Evolutionary conservation across 2,113 vertebrate species (phyloP).

Genomic region (Hoplias malabaricus): DNA sequence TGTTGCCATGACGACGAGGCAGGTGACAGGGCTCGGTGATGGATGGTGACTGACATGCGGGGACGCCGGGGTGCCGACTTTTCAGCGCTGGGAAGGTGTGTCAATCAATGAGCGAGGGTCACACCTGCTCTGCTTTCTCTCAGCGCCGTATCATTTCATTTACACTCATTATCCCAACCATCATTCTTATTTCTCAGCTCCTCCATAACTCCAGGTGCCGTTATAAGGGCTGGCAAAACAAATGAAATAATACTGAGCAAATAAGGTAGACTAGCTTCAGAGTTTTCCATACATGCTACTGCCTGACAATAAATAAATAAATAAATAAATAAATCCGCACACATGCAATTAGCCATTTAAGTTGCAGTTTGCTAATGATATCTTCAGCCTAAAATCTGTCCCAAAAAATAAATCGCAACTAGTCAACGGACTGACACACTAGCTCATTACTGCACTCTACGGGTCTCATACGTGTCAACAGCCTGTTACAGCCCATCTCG

Average conservation of each 20-base stretch:
- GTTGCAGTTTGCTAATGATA: slow-evolving; percentile 4
- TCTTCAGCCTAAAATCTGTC: background rate
- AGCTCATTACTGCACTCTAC: slow-evolving; percentile 19
- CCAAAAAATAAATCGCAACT: background rate
- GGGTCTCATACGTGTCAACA: background rate
- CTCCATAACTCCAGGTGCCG: background rate
- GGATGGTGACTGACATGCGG: slow-evolving; percentile 48
- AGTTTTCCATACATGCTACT: background rate
- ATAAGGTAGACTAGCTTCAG: background rate
- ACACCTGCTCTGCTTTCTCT: background rate
- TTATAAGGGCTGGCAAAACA: background rate
- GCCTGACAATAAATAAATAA: background rate
- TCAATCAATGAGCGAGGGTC: slow-evolving; percentile 4
- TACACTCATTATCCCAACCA: slow-evolving; percentile 28
- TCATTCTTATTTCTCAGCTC: slow-evolving; percentile 14
- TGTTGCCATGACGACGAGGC: slow-evolving; percentile 40
- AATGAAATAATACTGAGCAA: slow-evolving; percentile 2
- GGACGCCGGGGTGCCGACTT: slow-evolving; percentile 5
- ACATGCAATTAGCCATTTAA: slow-evolving; percentile 8
- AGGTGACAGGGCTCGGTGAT: slow-evolving; percentile 31
- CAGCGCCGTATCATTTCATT: background rate
- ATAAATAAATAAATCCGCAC: background rate
- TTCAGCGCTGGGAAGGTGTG: background rate
- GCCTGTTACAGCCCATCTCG: background rate
- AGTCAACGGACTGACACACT: background rate